These are phyloP conservation scores for Streptopelia turtur DNA, from an alignment of 2,797 vertebrate genomes.

Conservation along the genomic window DNA sequence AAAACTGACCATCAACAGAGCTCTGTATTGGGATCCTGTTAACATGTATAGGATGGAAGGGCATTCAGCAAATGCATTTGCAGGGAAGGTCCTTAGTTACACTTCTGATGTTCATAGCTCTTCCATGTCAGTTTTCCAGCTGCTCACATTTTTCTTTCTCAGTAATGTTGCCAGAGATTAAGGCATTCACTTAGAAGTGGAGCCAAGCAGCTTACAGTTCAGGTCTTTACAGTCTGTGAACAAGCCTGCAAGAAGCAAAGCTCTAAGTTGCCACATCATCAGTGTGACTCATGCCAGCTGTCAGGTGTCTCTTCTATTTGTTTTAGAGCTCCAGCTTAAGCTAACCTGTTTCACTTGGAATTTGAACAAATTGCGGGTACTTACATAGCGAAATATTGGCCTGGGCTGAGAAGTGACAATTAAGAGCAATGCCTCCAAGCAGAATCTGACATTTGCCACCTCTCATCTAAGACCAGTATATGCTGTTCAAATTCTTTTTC, in stretches of 20 bases:
- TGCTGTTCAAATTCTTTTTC: background rate
- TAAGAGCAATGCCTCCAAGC: background rate
- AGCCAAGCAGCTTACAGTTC: background rate
- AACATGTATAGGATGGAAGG: background rate
- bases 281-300: background rate
- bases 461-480: background rate
- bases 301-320: background rate
- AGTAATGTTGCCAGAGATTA: background rate
- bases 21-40: background rate
- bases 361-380: background rate
- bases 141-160: background rate
- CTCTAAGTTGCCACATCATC: background rate
- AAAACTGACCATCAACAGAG: background rate
- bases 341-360: background rate
- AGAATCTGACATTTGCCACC: background rate
- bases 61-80: background rate
- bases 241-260: background rate
- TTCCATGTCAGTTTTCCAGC: background rate
- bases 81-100: background rate
- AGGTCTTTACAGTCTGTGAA: background rate
- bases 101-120: background rate
- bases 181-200: background rate
- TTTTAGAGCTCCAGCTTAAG: background rate
- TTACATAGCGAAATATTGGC: background rate
- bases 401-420: background rate